Evolutionary conservation across 2,888 invertebrate genomes (phyloP), one percentile per base, ranked within the genome.

Genomic region (Ditula angustiorana): DNA sequence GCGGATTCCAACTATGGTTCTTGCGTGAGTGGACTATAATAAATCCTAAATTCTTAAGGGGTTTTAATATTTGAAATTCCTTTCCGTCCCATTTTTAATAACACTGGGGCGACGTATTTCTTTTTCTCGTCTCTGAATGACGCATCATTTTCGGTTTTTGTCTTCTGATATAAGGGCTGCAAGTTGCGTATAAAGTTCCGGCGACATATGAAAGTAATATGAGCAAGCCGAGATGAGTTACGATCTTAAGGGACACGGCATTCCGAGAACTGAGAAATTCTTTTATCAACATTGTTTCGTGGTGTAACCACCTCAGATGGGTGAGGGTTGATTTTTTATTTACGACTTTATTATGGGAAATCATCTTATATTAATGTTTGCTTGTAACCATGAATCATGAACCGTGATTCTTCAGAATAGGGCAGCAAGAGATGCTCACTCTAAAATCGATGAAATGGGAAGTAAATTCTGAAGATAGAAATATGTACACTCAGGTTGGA

Each of bases 281-380:
- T 83, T 83, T 80, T 83, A 84, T 83, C 83, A 81, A 83, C 83
- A 79, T 80, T 83, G 81, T 82, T 83, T 82, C 71, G 68, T 30
- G 47, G 56, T 59, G 52, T 19, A 56, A 47, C 35, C 41, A 35
- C 49, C 28, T 52, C 37, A 49, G 56, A 50, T 63, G 72, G 68
- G 67, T 73, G 74, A 55, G 70, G 70, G 69, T 65, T 62, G 66
- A 62, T 74, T 72, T 75, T 77, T 76, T 78, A 74, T 78, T 78
- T 75, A 77, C 72, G 72, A 67, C 61, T 68, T 67, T 72, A 67
- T 67, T 61, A 56, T 49, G 56, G 47, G 55, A 28, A 21, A 44
- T 21, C 52, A 11, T 23, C 30, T 35, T 37, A 56, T 30, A 55
- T 61, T 47, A 41, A 46, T 46, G 46, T 46, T 23, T 46, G 10